phyloP scores from a whole-genome alignment of 2,797 vertebrate species.

The Coracias cyanogaster region DNA sequence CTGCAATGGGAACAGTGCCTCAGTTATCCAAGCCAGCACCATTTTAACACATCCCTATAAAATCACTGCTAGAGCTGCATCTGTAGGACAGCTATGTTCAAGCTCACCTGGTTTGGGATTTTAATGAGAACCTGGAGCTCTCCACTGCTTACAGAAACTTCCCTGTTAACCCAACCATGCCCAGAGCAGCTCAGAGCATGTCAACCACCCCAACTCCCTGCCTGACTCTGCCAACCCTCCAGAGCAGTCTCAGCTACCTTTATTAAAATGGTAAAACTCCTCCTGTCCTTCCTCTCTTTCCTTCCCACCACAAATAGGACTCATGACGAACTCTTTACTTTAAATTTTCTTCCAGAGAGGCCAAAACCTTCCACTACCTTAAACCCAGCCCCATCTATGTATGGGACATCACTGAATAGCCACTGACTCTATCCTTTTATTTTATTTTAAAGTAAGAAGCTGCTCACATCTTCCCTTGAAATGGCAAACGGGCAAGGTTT shows the following conservation, averaged over 20 bases:
- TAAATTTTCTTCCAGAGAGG: background rate
- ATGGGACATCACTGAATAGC: background rate
- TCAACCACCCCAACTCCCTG: background rate
- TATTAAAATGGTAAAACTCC: background rate
- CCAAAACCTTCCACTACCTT: background rate
- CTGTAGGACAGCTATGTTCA: background rate
- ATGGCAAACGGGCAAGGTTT: background rate
- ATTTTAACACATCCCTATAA: background rate
- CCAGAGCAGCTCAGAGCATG: rapidly evolving
- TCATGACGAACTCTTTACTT: background rate
- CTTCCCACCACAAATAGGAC: background rate
- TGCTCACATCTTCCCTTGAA: background rate
- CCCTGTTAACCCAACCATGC: background rate
- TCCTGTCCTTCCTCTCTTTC: background rate
- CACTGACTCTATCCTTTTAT: background rate
- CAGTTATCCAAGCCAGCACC: background rate
- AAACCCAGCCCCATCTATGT: background rate
- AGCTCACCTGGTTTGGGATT: background rate
- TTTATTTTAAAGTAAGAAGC: background rate
- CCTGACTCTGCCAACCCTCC: background rate
- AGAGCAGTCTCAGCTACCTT: background rate
- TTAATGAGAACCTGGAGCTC: background rate
- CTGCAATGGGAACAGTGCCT: background rate
- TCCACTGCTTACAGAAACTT: background rate
- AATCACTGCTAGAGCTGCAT: background rate